These are phyloP conservation scores for Plebejus melissa DNA, from an alignment of 2,888 invertebrate species.

Conservation along the genomic window DNA sequence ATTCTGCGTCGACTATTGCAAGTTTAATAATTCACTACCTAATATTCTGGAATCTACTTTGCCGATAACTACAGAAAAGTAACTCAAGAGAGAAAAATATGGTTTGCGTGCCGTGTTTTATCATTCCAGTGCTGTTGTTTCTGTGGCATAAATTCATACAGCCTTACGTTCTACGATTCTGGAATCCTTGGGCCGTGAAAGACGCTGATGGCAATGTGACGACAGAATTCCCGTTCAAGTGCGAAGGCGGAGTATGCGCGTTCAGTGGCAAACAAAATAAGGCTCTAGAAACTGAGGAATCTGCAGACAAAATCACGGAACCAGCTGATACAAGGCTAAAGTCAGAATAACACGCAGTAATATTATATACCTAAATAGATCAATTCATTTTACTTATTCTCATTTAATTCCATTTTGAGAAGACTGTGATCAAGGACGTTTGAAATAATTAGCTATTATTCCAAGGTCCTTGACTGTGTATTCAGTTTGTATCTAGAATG, in stretches of 20 bases:
- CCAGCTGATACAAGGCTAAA: slow-evolving; percentile 43
- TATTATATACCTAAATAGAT: not conserved
- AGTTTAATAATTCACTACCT: not conserved
- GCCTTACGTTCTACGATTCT: slow-evolving; percentile 87
- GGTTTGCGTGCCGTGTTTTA: slow-evolving; percentile 92
- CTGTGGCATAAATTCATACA: slow-evolving; percentile 92
- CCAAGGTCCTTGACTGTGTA: not conserved
- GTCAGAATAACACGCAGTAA: slow-evolving; percentile 42
- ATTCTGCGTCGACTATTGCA: not conserved
- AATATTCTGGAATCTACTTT: not conserved
- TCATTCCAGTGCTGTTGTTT: slow-evolving; percentile 88
- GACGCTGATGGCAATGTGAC: slow-evolving; percentile 78
- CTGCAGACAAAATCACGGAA: slow-evolving; percentile 34
- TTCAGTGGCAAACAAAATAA: slow-evolving; percentile 51
- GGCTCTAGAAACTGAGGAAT: slow-evolving; percentile 40
- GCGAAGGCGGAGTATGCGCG: slow-evolving; percentile 78
- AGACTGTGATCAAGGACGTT: not conserved
- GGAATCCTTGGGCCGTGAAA: slow-evolving; percentile 89
- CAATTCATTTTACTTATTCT: not conserved
- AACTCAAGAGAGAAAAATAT: slow-evolving; percentile 57
- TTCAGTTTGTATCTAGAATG: slow-evolving; percentile 9
- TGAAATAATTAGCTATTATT: too few relatives aligned
- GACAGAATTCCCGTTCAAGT: slow-evolving; percentile 80
- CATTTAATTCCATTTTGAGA: not conserved
- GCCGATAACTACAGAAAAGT: not conserved